Conservation (phyloP, 2,888 invertebrate species). For the Agapostemon virescens region DNA sequence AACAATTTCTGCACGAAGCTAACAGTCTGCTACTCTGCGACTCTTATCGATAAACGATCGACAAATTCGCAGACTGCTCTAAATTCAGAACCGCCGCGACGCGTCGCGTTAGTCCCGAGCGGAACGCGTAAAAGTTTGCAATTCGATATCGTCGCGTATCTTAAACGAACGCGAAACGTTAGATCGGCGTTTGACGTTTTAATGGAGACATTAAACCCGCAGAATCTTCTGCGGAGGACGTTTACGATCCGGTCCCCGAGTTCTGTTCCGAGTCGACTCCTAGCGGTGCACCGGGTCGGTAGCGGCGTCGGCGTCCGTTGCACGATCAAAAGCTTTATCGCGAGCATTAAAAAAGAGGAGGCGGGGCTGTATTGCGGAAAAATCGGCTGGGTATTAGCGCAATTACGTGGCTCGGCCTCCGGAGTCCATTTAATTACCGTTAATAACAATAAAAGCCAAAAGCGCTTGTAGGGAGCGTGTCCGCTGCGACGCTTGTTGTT, state of each 20-base stretch:
- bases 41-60: not conserved
- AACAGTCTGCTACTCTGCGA: not conserved
- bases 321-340: slow-evolving; percentile 40
- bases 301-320: slow-evolving; percentile 5
- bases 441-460: slow-evolving; percentile 55
- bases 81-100: not conserved
- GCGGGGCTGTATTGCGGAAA: slow-evolving; percentile 42
- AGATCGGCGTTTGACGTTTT: not conserved
- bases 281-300: not conserved
- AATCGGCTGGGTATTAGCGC: slow-evolving; percentile 49
- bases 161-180: not conserved
- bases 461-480: slow-evolving; percentile 23
- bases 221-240: not conserved
- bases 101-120: not conserved
- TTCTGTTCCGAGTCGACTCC: not conserved
- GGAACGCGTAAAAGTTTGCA: not conserved
- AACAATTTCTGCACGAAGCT: not conserved
- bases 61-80: not conserved
- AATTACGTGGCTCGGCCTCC: slow-evolving; percentile 43
- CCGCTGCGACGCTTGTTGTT: slow-evolving; percentile 24
- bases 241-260: slow-evolving; percentile 23
- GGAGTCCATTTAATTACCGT: slow-evolving; percentile 53
- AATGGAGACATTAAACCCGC: not conserved
- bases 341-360: slow-evolving; percentile 25
- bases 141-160: not conserved